Conservation (phyloP, 2,797 vertebrate genomes). For the Heterohyrax brucei region DNA sequence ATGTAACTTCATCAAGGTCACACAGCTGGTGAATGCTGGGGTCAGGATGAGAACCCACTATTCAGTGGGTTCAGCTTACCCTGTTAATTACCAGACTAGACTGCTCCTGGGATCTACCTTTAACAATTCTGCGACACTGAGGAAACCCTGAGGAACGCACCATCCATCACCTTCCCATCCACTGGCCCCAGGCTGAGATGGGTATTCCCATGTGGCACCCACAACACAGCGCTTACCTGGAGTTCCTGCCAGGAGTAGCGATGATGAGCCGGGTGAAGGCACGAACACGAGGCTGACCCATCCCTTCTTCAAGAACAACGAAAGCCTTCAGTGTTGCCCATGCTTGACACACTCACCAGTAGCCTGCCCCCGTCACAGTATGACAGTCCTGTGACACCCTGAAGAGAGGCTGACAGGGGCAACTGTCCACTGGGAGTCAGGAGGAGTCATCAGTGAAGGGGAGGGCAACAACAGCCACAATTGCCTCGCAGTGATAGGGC, state of each 20-base stretch:
- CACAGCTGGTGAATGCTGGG: not conserved
- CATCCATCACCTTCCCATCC: not conserved
- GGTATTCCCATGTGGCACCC: fast-evolving
- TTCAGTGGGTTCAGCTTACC: not conserved
- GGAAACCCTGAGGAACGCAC: not conserved
- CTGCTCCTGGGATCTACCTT: not conserved
- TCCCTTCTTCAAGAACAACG: not conserved
- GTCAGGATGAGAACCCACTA: not conserved
- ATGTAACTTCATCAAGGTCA: not conserved
- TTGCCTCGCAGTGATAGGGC: not conserved
- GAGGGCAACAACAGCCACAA: not conserved
- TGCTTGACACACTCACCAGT: not conserved
- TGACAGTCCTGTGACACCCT: not conserved
- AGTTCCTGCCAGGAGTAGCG: not conserved
- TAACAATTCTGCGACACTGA: not conserved
- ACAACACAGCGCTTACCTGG: not conserved
- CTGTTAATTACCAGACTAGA: not conserved
- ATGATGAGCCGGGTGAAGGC: not conserved
- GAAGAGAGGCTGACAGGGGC: not conserved
- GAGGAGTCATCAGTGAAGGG: not conserved
- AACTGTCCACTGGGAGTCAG: not conserved
- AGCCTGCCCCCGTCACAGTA: not conserved
- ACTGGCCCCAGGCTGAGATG: not conserved
- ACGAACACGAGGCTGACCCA: not conserved
- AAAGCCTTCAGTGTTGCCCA: not conserved